A percentile compares a stretch with the other conserved stretches of the same genome.
Conservation (phyloP, 2,113 vertebrate species). For the Phocoena sinus region DNA sequence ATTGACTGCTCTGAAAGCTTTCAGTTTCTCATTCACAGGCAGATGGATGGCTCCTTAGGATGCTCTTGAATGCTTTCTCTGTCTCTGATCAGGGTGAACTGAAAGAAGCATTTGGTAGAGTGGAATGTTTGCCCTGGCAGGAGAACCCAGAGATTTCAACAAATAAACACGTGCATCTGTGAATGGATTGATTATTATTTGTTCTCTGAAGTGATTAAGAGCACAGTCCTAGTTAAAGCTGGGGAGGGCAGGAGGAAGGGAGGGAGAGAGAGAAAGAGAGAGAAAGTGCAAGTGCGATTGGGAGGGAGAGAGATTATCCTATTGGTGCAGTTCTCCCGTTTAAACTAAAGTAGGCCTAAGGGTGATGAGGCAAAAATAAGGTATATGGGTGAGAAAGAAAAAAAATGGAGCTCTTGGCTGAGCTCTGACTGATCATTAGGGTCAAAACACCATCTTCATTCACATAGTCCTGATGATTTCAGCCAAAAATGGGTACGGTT, state of each 20-base stretch:
- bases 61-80: background rate
- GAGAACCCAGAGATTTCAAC: slow-evolving; percentile 1
- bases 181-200: background rate
- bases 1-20: background rate
- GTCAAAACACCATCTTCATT: background rate
- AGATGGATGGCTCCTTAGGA: background rate
- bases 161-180: background rate
- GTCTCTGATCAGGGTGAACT: background rate
- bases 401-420: background rate
- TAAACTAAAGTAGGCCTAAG: background rate
- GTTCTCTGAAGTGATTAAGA: background rate
- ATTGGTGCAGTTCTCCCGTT: background rate
- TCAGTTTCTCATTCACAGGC: background rate
- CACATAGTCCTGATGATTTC: background rate
- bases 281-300: background rate
- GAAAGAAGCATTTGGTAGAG: background rate
- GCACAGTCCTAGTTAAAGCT: background rate
- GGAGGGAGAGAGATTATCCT: background rate
- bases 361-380: background rate
- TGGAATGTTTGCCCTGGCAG: background rate
- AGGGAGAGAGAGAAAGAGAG: background rate
- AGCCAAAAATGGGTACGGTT: background rate
- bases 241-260: background rate
- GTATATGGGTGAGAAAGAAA: background rate
- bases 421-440: background rate